Conservation (phyloP, 2,888 invertebrate genomes). For the Ligdia adustata region DNA sequence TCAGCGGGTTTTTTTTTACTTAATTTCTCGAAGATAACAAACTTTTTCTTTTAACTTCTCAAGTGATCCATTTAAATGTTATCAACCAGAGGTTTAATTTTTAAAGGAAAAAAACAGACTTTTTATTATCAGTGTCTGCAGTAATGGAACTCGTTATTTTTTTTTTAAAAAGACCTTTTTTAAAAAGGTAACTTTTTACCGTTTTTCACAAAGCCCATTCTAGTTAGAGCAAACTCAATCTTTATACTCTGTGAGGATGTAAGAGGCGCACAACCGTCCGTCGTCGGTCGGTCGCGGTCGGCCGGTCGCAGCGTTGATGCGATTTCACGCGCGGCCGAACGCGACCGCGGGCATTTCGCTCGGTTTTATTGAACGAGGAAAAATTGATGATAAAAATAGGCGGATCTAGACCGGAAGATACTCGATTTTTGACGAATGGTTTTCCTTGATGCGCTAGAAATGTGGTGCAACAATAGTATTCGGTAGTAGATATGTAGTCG, state of each 20-base stretch:
- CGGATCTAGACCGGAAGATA: conserved; percentile 29
- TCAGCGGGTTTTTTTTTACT: too few relatives aligned
- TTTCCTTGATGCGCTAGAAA: conserved; percentile 20
- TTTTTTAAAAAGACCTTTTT: too few relatives aligned
- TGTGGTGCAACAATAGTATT: conserved; percentile 32
- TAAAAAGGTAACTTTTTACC: too few relatives aligned
- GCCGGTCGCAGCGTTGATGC: conserved; percentile 47
- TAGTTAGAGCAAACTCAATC: neutral
- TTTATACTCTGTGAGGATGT: conserved; percentile 35
- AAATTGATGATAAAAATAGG: conserved; percentile 32
- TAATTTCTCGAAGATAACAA: too few relatives aligned
- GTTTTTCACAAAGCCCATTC: too few relatives aligned
- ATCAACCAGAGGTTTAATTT: too few relatives aligned
- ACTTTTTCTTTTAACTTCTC: too few relatives aligned
- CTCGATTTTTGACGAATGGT: conserved; percentile 11
- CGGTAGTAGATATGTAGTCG: neutral
- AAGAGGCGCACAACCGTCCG: conserved; percentile 68
- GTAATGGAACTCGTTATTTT: too few relatives aligned
- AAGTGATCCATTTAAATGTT: too few relatives aligned
- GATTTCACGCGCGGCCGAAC: conserved; percentile 59
- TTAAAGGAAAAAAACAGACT: too few relatives aligned
- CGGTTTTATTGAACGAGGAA: conserved; percentile 36
- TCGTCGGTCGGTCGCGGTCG: conserved; percentile 51
- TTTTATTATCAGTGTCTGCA: too few relatives aligned
- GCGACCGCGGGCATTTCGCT: conserved; percentile 37